Base-by-base conservation (phyloP, 2,888 invertebrate genomes). In the Eupeodes latifasciatus region DNA sequence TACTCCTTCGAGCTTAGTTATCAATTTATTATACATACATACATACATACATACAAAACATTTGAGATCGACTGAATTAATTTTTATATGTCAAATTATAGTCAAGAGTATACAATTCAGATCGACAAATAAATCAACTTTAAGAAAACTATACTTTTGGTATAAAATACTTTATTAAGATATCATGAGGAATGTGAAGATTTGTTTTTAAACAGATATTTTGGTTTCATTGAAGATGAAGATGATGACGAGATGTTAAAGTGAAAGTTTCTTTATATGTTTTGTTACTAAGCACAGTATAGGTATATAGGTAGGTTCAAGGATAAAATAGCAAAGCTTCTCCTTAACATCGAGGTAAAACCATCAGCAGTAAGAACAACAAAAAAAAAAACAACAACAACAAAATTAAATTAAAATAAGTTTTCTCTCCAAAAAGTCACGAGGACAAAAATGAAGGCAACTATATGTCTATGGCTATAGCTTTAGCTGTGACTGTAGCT, bases 351-450 rank as follows among this genome's bases (percentile, higher is more conserved):
- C 77, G 62, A 71, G 53, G 36, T 36, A 64, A 47, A 1, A 6
- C 7, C 5, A 36, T 7, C 6, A 34, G 19, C 19, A 19, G 19
- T 0, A 14, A 49, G 55, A 57, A 49, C 71, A 72, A 72, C 36
- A 61, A 82, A 64, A 49, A 40, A 0, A 36, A 44, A 47, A 14
- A 49, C 69, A 57, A 49, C 57, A 72, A 72, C 57, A 72, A 72
- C 36, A 61, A 82, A 69, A 49, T 66, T 36, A 79, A 80, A 83
- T 86, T 86, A 71, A 80, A 87, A 83, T 76, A 87, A 83, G 80
- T 66, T 83, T 64, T 40, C 69, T 80, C 76, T 77, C 36, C 16
- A 61, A 85, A 84, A 84, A 76, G 76, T 81, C 81, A 81, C 64
- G 36, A 72, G 76, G 81, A 53, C 66, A 72, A 40, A 72, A 40